These are phyloP conservation scores for Crambe crambe DNA, from an alignment of 37 sponge, comb jelly and placozoan genomes.

Conservation along the genomic window DNA sequence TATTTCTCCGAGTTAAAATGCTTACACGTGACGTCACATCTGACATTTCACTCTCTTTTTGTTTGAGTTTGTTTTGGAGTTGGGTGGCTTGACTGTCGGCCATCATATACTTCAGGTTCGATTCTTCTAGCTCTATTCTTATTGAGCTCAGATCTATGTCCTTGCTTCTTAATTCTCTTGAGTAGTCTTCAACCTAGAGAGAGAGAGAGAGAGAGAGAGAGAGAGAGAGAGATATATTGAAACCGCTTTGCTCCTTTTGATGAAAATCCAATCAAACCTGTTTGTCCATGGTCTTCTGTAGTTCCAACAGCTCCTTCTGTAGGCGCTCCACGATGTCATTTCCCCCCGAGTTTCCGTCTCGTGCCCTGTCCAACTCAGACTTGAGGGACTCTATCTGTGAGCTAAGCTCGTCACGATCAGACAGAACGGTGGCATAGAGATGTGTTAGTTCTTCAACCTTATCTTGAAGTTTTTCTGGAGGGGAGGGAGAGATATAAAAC, in stretches of 20 bases:
- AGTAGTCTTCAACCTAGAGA: neutral
- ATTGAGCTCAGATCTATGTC: neutral
- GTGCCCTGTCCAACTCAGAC: neutral
- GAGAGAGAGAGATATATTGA: no score
- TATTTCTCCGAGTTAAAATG: no score
- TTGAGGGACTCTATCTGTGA: neutral
- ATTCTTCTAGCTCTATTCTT: neutral
- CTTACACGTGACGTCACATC: no score
- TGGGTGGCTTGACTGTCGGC: neutral
- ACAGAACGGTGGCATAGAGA: neutral
- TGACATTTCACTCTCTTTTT: neutral
- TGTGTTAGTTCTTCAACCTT: neutral
- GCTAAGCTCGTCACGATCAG: neutral
- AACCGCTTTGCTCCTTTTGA: no score
- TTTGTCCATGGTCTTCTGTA: constrained; percentile 6
- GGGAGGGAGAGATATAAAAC: neutral
- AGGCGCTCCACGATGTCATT: neutral
- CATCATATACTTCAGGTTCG: neutral
- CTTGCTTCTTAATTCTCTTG: neutral
- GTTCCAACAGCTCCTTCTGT: neutral
- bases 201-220: no score
- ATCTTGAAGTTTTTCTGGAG: neutral
- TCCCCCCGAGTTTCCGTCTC: neutral
- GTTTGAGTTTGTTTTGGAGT: neutral
- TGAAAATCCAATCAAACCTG: no score